phyloP scores from a whole-genome alignment of 2,113 vertebrate genomes.

The Tetrax tetrax region DNA sequence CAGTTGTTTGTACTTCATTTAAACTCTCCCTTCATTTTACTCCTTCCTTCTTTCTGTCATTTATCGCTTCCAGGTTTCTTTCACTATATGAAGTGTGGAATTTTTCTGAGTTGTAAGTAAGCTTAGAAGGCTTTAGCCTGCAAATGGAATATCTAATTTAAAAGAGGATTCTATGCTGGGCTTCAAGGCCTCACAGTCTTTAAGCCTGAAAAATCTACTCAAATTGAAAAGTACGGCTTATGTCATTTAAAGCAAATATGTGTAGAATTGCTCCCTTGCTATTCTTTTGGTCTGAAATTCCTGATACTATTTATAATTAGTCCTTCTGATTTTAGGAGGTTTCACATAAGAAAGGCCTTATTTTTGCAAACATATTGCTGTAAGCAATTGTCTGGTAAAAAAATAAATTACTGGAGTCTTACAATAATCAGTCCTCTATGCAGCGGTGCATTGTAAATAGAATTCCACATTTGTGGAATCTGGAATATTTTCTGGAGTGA shows the following conservation, averaged over 20 bases:
- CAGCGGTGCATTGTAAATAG: neutral
- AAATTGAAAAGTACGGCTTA: neutral
- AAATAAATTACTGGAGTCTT: neutral
- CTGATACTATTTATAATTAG: neutral
- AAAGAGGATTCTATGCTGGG: neutral
- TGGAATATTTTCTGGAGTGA: neutral
- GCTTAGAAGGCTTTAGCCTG: neutral
- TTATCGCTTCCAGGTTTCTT: neutral
- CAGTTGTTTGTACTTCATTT: neutral
- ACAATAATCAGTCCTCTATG: neutral
- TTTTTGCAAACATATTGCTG: neutral
- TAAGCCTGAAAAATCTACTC: neutral
- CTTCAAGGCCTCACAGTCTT: neutral
- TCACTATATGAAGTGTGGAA: neutral
- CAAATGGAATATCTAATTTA: neutral
- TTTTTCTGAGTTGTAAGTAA: neutral
- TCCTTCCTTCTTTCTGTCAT: neutral
- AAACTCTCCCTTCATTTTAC: neutral
- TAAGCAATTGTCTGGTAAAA: neutral
- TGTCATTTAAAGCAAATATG: neutral
- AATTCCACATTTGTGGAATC: neutral
- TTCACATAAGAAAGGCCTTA: neutral
- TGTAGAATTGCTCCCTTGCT: neutral
- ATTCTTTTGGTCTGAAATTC: constrained; percentile 1
- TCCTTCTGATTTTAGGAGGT: neutral